These are phyloP conservation scores for Sebastes paucispinis DNA, from an alignment of 2,797 vertebrate species.

Conservation along the genomic window DNA sequence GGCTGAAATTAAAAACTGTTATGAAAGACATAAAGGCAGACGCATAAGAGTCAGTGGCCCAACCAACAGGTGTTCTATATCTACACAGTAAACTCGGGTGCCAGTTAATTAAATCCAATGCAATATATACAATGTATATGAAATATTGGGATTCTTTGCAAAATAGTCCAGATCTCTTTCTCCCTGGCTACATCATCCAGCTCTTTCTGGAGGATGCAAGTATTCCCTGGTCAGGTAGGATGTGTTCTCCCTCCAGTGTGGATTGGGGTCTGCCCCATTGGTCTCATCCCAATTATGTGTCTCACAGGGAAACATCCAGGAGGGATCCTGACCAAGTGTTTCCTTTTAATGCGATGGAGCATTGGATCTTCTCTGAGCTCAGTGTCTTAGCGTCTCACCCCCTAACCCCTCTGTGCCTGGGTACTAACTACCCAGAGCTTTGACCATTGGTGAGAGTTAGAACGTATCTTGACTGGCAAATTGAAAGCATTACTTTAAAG, in stretches of 20 bases:
- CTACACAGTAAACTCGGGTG: neutral
- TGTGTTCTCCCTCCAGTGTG: neutral
- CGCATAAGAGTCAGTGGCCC: constrained; percentile 10
- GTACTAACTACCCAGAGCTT: neutral
- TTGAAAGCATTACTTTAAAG: neutral
- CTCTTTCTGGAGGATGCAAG: neutral
- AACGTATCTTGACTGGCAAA: neutral
- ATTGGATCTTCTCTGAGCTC: neutral
- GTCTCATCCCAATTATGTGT: neutral
- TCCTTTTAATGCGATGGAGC: neutral
- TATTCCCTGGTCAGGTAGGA: neutral
- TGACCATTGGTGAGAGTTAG: neutral
- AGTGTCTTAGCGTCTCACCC: neutral
- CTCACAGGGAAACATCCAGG: neutral
- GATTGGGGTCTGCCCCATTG: neutral
- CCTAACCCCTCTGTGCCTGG: neutral
- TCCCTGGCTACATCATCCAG: neutral
- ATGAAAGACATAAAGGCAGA: constrained; percentile 39
- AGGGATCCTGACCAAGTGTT: neutral
- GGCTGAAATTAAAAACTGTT: constrained; percentile 53
- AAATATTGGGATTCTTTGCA: neutral
- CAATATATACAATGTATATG: neutral
- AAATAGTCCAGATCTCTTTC: neutral
- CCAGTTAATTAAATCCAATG: constrained; percentile 23
- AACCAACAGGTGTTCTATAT: neutral